These are phyloP conservation scores for Chironomus striatipennis DNA, from an alignment of 1,140 invertebrate genomes.

Conservation along the genomic window DNA sequence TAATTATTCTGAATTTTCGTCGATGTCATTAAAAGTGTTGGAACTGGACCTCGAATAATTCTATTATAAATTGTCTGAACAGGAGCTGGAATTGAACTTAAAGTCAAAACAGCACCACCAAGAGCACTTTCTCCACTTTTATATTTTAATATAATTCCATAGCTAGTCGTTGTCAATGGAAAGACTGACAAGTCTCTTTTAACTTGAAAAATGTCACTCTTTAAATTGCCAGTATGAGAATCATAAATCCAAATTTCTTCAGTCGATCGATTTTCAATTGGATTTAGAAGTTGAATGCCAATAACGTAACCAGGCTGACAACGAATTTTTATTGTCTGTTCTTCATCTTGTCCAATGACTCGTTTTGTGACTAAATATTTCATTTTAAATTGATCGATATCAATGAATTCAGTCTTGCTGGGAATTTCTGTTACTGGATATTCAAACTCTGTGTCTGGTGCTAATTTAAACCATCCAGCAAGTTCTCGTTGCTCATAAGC, in stretches of 20 bases:
- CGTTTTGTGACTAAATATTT: conserved; percentile 67
- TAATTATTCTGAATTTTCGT: conserved; percentile 72
- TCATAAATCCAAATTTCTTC: conserved; percentile 74
- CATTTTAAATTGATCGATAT: conserved; percentile 61
- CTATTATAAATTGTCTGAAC: conserved; percentile 57
- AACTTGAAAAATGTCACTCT: conserved; percentile 62
- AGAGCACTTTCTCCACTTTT: conserved; percentile 65
- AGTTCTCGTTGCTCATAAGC: conserved; percentile 81
- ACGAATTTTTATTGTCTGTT: conserved; percentile 50
- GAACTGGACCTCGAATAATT: conserved; percentile 66
- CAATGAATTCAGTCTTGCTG: conserved; percentile 48
- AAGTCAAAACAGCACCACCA: conserved; percentile 71
- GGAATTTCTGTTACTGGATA: conserved; percentile 64
- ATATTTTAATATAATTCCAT: conserved; percentile 73
- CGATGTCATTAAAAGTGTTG: conserved; percentile 58
- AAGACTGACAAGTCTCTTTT: conserved; percentile 76
- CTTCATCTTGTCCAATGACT: conserved; percentile 47
- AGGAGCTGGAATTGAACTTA: conserved; percentile 65
- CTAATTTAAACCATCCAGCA: conserved; percentile 78
- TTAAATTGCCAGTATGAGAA: conserved; percentile 51
- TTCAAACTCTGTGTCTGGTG: conserved; percentile 52
- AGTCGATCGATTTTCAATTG: conserved; percentile 76
- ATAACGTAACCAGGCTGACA: conserved; percentile 67
- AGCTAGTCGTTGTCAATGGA: conserved; percentile 76
- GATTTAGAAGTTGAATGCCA: conserved; percentile 76